Conservation (phyloP, 2,888 invertebrate genomes). For the Strigamia maritima region DNA sequence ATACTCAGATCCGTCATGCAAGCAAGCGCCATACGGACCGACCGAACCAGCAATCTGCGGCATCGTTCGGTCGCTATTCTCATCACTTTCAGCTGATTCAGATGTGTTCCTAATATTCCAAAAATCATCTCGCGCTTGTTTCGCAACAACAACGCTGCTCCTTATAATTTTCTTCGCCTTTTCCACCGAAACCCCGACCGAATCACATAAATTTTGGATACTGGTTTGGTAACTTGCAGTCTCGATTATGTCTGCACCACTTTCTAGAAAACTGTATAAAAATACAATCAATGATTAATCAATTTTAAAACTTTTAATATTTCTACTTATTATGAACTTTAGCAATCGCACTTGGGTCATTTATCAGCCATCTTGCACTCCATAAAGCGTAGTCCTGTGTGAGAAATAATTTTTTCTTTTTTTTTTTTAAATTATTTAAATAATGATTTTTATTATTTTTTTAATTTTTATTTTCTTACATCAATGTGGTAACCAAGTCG, state of each 20-base stretch:
- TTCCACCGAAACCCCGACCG: conserved; percentile 66
- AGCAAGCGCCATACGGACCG: conserved; percentile 86
- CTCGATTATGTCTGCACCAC: conserved; percentile 80
- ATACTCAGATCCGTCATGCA: conserved; percentile 90
- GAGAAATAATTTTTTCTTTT: neutral
- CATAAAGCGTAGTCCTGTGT: conserved; percentile 81
- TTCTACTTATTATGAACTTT: conserved; percentile 72
- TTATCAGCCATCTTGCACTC: conserved; percentile 78
- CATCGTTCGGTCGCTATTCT: conserved; percentile 41
- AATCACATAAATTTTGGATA: conserved; percentile 65
- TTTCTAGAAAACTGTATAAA: conserved; percentile 60
- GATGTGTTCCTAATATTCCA: neutral
- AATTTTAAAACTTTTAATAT: conserved; percentile 51
- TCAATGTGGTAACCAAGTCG: conserved; percentile 66
- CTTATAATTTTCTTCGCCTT: conserved; percentile 70
- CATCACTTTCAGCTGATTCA: neutral
- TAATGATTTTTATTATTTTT: neutral
- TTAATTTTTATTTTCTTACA: conserved; percentile 41
- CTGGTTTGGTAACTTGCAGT: conserved; percentile 90
- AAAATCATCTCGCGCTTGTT: conserved; percentile 62
- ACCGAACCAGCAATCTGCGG: conserved; percentile 81
- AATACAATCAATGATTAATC: conserved; percentile 29
- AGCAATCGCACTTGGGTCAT: conserved; percentile 73
- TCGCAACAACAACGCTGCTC: conserved; percentile 70
- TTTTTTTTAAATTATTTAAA: conserved; percentile 40